Conservation (phyloP, 2,113 vertebrate species). For the Paraplagusia blochii region DNA sequence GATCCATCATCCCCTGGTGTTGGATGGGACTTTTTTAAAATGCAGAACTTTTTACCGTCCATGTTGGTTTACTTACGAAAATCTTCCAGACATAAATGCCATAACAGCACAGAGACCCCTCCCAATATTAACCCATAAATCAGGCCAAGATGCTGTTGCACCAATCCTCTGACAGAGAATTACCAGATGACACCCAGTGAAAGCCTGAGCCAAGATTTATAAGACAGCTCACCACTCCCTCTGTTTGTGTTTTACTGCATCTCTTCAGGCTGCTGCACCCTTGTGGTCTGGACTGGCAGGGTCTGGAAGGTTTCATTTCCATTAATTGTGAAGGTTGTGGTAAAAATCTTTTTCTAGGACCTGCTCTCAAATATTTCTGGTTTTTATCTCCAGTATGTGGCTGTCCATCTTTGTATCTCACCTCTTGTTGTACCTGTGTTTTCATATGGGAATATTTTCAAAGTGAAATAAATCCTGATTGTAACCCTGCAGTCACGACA, state of each 20-base stretch:
- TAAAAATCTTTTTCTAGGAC: slow-evolving; percentile 52
- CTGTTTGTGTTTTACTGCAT: slow-evolving; percentile 54
- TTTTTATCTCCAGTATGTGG: slow-evolving; percentile 76
- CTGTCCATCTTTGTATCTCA: slow-evolving; percentile 73
- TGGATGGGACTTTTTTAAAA: slow-evolving; percentile 38
- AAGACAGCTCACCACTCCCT: slow-evolving; percentile 38
- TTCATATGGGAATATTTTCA: slow-evolving; percentile 83
- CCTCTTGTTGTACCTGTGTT: slow-evolving; percentile 79
- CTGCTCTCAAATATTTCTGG: slow-evolving; percentile 67
- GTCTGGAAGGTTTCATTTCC: too few relatives aligned
- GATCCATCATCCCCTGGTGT: slow-evolving; percentile 30
- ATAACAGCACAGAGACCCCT: slow-evolving; percentile 56
- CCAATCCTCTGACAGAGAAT: slow-evolving; percentile 67
- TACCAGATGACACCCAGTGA: slow-evolving; percentile 58
- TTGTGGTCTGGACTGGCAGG: too few relatives aligned
- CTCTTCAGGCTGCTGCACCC: slow-evolving; percentile 51
- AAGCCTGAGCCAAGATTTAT: slow-evolving; percentile 64
- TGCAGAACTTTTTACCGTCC: too few relatives aligned
- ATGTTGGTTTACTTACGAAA: slow-evolving; percentile 51
- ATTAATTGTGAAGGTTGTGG: slow-evolving; percentile 62
- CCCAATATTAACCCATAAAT: slow-evolving; percentile 67
- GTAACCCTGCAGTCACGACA: slow-evolving; percentile 66
- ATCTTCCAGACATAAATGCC: slow-evolving; percentile 48
- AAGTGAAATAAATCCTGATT: slow-evolving; percentile 78
- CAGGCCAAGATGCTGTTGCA: slow-evolving; percentile 66